Evolutionary conservation across 2,888 invertebrate genomes (phyloP), one percentile per base, ranked within the genome.

Genomic region (Quadroppia sp.): DNA sequence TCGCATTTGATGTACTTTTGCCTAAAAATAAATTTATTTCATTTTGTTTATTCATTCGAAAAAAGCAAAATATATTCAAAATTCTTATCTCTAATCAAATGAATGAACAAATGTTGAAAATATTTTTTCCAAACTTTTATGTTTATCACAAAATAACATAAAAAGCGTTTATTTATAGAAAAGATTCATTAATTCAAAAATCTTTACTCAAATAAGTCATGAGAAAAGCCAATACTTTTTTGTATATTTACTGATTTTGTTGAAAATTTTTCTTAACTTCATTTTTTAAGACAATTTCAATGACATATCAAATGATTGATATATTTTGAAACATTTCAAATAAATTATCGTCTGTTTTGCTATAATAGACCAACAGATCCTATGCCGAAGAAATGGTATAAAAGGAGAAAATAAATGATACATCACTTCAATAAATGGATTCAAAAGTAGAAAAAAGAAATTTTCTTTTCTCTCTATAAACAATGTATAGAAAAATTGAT

Each of bases 361-460:
- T 13, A 45, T 45, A 45, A 45, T 17, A 45, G 45, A 45, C 11
- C 9, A 20, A 64, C 64, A 64, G 64, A 64, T 40, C 64, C 40
- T 36, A 64, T 64, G 13, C 40, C 36, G 23, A 40, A 23, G 36
- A 64, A 64, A 64, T 64, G 36, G n/a, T 64, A 61, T 61, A 64
- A 64, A 61, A 56, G 64, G 32, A 64, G 30, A 64, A 36, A 64
- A 64, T 64, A 64, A 64, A 64, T 64, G 64, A 64, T 23, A 64
- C 40, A 64, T 64, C 36, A 40, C 64, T 64, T 36, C 64, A 40
- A 36, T 36, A 64, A 64, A 64, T 64, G 64, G 56, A 56, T 56
- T 15, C 23, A 28, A 56, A 28, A 25, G 28, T 28, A 25, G 28
- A 56, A 56, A 28, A 28, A 28, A 56, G 56, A 56, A 56, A 28